Conservation (phyloP, 2,113 vertebrate genomes). For the Callochromis pleurospilus region DNA sequence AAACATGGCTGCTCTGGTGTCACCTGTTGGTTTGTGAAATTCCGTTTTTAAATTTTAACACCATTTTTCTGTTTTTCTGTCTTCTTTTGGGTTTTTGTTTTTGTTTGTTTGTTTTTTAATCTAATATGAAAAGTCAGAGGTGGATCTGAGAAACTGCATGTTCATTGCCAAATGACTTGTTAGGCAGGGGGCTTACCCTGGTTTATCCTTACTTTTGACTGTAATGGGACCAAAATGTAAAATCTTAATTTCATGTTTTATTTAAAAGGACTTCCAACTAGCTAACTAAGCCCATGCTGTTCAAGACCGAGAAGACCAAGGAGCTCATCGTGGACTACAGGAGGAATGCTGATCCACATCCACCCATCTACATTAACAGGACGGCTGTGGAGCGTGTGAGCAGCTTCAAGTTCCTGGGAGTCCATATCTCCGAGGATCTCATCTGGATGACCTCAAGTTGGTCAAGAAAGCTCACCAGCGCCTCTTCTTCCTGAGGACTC, state of each 20-base stretch:
- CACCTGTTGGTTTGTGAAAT: not conserved
- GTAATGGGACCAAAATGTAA: not conserved
- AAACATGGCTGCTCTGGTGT: not conserved
- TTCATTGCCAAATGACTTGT: not conserved
- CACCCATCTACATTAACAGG: not conserved
- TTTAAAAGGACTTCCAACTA: not conserved
- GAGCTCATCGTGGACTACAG: not conserved
- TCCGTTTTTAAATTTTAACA: not conserved
- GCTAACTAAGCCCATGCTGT: not conserved
- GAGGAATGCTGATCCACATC: not conserved
- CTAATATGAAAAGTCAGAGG: not conserved
- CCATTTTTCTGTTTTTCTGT: not conserved
- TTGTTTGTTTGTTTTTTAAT: not conserved
- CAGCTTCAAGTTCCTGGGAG: not conserved
- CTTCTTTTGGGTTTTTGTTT: not conserved
- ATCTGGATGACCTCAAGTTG: fast-evolving
- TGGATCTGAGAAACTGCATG: not conserved
- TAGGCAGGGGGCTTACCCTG: not conserved
- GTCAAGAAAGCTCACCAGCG: not conserved
- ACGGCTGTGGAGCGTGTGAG: not conserved
- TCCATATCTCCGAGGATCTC: not conserved
- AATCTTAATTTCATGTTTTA: not conserved
- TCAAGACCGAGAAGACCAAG: not conserved
- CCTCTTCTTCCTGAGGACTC: fast-evolving
- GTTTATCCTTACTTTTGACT: not conserved